These are phyloP conservation scores for Galago senegalensis DNA, from an alignment of 2,797 vertebrate genomes.

Conservation along the genomic window DNA sequence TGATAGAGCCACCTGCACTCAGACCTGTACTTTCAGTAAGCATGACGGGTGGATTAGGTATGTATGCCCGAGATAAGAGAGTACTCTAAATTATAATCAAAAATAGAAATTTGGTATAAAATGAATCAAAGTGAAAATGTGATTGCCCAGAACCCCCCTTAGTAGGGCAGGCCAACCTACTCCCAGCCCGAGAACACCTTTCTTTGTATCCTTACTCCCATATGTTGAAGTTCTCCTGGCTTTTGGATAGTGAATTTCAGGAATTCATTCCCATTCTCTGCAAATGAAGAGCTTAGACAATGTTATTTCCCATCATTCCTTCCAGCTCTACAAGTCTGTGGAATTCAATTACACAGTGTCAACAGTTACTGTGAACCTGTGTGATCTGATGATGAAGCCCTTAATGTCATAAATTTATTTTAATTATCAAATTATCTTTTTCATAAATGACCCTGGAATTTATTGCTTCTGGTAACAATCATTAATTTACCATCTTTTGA, in stretches of 20 bases:
- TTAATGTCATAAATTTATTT: background rate
- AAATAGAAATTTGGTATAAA: background rate
- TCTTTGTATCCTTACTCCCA: background rate
- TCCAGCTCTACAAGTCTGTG: background rate
- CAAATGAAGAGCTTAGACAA: background rate
- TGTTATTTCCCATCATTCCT: background rate
- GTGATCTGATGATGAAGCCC: background rate
- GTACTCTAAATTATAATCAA: background rate
- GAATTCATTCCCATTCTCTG: background rate
- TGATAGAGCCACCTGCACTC: background rate
- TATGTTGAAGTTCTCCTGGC: background rate
- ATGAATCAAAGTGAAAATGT: background rate
- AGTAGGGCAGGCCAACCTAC: background rate
- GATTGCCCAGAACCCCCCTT: background rate
- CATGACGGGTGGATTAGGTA: too few relatives aligned
- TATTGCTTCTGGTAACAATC: background rate
- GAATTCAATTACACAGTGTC: constrained; percentile 30
- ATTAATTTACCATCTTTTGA: background rate
- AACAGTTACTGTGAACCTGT: background rate
- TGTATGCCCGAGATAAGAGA: background rate
- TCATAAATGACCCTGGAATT: background rate
- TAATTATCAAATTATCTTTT: constrained; percentile 47
- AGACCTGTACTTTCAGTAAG: background rate
- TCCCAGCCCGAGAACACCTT: background rate
- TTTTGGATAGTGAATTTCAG: background rate